Conservation (phyloP, 2,797 vertebrate genomes). For the Miichthys miiuy region DNA sequence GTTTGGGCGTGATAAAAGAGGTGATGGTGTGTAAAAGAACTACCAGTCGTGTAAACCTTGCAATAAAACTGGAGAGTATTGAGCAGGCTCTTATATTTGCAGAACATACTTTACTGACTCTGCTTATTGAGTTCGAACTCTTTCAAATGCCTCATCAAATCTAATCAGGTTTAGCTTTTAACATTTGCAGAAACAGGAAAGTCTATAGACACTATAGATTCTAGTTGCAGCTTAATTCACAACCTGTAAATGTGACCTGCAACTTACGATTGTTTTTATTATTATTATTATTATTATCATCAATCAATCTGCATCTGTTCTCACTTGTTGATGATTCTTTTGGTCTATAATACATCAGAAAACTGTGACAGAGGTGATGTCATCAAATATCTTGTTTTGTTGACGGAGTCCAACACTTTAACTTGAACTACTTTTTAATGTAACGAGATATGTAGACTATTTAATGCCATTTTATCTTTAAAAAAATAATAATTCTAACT, state of each 20-base stretch:
- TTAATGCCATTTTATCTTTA: too few relatives aligned
- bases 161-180: neutral
- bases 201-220: neutral
- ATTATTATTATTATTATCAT: neutral
- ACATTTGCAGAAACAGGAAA: neutral
- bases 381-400: neutral
- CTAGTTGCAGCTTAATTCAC: too few relatives aligned
- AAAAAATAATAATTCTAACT: too few relatives aligned
- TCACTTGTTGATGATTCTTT: neutral
- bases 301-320: neutral
- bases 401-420: neutral
- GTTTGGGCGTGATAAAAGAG: neutral
- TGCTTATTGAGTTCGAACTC: neutral
- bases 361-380: neutral
- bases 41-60: constrained; percentile 14
- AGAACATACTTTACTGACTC: neutral
- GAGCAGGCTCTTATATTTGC: constrained; percentile 3
- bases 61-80: neutral
- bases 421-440: too few relatives aligned
- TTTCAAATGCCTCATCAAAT: neutral
- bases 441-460: too few relatives aligned
- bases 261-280: neutral
- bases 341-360: neutral
- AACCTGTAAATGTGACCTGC: too few relatives aligned
- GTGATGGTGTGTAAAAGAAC: constrained; percentile 16